Evolutionary conservation across 1,140 invertebrate genomes (phyloP), one percentile per base, ranked within the genome.

Genomic region (Solenopsis fugax): DNA sequence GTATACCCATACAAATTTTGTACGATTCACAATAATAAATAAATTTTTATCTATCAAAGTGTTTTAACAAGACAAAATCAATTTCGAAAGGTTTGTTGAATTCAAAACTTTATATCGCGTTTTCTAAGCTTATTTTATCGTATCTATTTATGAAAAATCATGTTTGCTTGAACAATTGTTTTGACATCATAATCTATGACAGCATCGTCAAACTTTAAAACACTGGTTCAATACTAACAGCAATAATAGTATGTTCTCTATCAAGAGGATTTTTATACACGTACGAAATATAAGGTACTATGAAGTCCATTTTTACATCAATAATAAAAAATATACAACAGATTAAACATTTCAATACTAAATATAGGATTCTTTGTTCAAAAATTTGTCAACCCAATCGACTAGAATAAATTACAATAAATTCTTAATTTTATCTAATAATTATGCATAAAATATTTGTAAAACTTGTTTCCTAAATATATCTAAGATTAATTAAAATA

Each of bases 251-350:
- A 82, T 7, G 18, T 62, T 16, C 12, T 34, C 24, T 71, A 54
- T 24, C 34, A 13, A n/a, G n/a, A n/a, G 37, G 7, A 62, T 60
- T 84, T 50, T 60, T 21, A 82, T 73, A 50, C 16, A 41, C 50
- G n/a, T 75, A 60, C 18, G 21, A 75, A 12, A 48, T 50, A 60
- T 62, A 24, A 72, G 24, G 24, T 73, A 84, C 34, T 12, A 56
- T 60, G 60, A 84, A 84, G 60, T 84, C 80, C 73, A 54, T 84
- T 67, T 82, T 21, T 73, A 60, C 50, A 75, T 73, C 18, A 2
- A 75, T 37, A 60, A 41, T 41, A 7, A 69, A 18, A 37, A 73
- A 73, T 72, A 48, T 72, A 73, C 2, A 72, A 72, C 37, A 21
- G 10, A 71, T 34, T 72, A 82, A 82, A 72, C 6, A 72, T 60